Conservation (phyloP, 1,140 invertebrate species). For the Octopus sinensis region DNA sequence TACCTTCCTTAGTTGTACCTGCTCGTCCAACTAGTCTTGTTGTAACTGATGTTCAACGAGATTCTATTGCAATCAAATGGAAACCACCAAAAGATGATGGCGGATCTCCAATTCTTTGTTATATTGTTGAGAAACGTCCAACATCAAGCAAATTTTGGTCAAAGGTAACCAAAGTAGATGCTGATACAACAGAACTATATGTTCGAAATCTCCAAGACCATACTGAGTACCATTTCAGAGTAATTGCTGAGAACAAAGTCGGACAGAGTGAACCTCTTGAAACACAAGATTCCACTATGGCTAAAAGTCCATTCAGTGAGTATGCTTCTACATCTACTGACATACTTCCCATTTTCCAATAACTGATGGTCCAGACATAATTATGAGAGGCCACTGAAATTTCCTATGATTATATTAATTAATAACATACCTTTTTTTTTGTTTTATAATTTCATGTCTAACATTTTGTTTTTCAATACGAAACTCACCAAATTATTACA, state of each 20-base stretch:
- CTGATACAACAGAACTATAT: conserved; percentile 55
- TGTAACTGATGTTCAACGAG: conserved; percentile 64
- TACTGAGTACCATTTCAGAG: conserved; percentile 92
- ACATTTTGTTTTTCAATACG: no score
- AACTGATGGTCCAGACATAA: no score
- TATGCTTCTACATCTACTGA: neutral
- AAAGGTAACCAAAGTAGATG: conserved; percentile 40
- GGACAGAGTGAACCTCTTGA: conserved; percentile 85
- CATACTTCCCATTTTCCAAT: no score
- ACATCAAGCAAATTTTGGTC: conserved; percentile 43
- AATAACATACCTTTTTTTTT: no score
- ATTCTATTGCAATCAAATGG: conserved; percentile 89
- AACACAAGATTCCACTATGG: conserved; percentile 63
- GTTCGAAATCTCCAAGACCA: conserved; percentile 82
- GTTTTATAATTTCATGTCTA: no score
- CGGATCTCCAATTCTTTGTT: conserved; percentile 79
- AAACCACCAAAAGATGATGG: conserved; percentile 97
- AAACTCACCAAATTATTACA: no score
- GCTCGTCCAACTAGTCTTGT: conserved; percentile 38
- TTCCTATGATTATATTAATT: no score
- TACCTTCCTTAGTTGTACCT: conserved; percentile 28
- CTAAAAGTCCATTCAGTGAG: conserved; percentile 70
- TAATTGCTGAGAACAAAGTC: conserved; percentile 93
- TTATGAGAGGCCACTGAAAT: no score
- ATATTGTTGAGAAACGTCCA: conserved; percentile 45